Evolutionary conservation across 2,797 vertebrate species (phyloP).

Genomic region (Cuniculus paca): DNA sequence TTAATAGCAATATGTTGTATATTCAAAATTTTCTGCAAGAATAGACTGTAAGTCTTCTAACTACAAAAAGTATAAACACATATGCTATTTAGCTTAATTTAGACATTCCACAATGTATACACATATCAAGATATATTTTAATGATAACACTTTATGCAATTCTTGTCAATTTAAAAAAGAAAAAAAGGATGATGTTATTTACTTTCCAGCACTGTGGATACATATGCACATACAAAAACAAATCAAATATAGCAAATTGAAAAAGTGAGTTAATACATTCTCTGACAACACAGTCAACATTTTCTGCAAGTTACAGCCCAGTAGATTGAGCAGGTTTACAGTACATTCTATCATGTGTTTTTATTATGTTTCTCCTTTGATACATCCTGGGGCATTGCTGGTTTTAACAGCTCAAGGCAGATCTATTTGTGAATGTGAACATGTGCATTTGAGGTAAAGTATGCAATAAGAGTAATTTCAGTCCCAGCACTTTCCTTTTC

Average conservation of each 20-base stretch:
- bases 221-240: neutral
- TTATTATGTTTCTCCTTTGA: conserved; percentile 46
- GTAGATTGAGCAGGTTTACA: neutral
- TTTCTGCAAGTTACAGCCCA: neutral
- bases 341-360: neutral
- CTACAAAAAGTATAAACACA: neutral
- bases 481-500: conserved; percentile 64
- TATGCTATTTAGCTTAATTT: neutral
- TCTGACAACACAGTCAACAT: neutral
- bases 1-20: neutral
- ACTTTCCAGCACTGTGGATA: neutral
- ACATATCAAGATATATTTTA: neutral
- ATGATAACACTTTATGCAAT: neutral
- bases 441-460: conserved; percentile 64
- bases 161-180: neutral
- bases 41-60: neutral
- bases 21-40: neutral
- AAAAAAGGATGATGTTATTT: neutral
- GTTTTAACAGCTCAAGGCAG: conserved; percentile 72
- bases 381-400: conserved; percentile 28
- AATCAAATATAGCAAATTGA: neutral
- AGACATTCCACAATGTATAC: neutral
- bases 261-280: neutral
- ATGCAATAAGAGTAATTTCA: conserved; percentile 71
- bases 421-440: conserved; percentile 73